phyloP scores from a whole-genome alignment of 2,113 vertebrate genomes.

The Nerophis ophidion region DNA sequence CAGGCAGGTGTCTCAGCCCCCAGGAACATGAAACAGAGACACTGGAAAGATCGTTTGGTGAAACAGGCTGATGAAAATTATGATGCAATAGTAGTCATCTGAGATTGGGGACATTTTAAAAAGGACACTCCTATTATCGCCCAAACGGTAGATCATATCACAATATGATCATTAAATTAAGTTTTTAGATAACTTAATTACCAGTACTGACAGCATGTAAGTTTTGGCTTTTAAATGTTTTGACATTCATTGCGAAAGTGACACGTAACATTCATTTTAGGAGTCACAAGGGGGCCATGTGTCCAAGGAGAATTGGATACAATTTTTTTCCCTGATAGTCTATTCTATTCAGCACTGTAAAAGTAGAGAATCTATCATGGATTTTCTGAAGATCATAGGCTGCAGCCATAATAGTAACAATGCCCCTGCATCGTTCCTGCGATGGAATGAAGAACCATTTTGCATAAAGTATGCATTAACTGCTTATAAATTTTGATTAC shows the following conservation, averaged over 20 bases:
- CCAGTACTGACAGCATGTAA: not conserved
- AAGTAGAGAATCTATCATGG: not conserved
- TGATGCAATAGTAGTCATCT: not conserved
- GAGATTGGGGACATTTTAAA: not conserved
- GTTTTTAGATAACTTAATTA: constrained; percentile 6
- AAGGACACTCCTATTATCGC: not conserved
- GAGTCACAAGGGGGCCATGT: constrained; percentile 1
- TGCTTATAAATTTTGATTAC: not conserved
- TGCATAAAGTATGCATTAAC: not conserved
- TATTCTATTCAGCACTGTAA: not conserved
- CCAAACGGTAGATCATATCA: not conserved
- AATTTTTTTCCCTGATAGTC: not conserved
- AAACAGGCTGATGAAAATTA: not conserved
- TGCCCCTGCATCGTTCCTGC: no score
- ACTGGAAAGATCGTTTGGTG: not conserved
- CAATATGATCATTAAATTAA: not conserved
- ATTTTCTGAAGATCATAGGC: not conserved
- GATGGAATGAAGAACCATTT: not conserved
- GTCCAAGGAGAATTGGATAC: constrained; percentile 1
- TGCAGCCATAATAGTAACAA: constrained; percentile 2
- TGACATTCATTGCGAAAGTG: not conserved
- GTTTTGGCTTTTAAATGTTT: not conserved
- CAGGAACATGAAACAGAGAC: no score
- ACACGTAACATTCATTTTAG: not conserved
- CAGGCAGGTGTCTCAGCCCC: no score